Base-by-base conservation (phyloP, 2,797 vertebrate genomes). In the Luscinia megarhynchos region DNA sequence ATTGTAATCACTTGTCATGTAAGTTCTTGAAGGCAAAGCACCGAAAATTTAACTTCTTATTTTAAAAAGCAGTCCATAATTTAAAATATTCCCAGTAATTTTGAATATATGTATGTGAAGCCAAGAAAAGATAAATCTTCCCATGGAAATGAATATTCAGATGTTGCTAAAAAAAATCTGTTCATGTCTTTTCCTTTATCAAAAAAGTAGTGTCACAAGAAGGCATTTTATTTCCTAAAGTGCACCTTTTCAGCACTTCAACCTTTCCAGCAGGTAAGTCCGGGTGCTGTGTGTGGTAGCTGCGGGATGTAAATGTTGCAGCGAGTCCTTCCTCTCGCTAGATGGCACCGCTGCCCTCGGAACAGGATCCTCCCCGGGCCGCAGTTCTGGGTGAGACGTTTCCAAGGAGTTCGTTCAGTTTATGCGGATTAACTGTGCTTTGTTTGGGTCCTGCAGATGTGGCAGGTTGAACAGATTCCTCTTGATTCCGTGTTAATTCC, bases 261-360 rank as follows among this genome's bases (percentile, higher is more conserved):
- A 4, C 30, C 40, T 1, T 75, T 58, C 66, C 41, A n/a, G 17
- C 2, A 19, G 27, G 12, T 41, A 17, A 53, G 43, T 57, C 12
- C 20, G 14, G 20, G 26, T 20, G 8, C 11, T 86, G 6, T 4
- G 7, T 7, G 3, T 6, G 26, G 43, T 7, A 29, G 16, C 15
- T 9, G 19, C 7, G 11, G 21, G 27, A 62, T 18, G 12, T 29
- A 6, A 58, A 8, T 12, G 8, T 18, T 20, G 41, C 82, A 18
- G 23, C 15, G 19, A 59, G 15, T 45, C 32, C 32, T 61, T 91
- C 21, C 30, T 22, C 24, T 87, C 95, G 15, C 85, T 82, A 94
- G 96, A 67, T 95, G 94, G 61, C 92, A 74, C 4, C 27, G 27
- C 72, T 77, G 46, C 34, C 78, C 78, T 50, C 17, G 9, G 27